Evolutionary conservation across 2,888 invertebrate genomes (phyloP).

Genomic region (Cistogaster globosa): DNA sequence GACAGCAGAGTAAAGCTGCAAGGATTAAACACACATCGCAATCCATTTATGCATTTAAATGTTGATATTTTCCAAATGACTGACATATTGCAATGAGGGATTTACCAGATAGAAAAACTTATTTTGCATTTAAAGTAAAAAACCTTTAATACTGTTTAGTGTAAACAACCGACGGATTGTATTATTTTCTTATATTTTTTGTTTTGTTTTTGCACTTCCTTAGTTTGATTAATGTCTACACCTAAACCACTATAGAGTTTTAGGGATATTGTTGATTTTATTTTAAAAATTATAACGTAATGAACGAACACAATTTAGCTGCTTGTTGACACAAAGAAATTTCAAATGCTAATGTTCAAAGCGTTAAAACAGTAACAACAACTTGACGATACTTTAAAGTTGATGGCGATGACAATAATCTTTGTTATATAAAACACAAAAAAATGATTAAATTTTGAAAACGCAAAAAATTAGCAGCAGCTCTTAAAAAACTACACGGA

Average conservation of each 20-base stretch:
- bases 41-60: not conserved
- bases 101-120: not conserved
- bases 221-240: constrained; percentile 41
- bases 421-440: constrained; percentile 18
- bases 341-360: constrained; percentile 64
- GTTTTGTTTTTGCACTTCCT: not conserved
- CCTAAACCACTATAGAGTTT: constrained; percentile 25
- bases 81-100: constrained; percentile 5
- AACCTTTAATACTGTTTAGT: constrained; percentile 22
- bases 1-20: not conserved
- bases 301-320: constrained; percentile 49
- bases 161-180: constrained; percentile 49
- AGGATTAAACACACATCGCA: constrained; percentile 4
- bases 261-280: constrained; percentile 21
- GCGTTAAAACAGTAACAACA: constrained; percentile 60
- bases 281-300: constrained; percentile 22
- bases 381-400: constrained; percentile 34
- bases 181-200: constrained; percentile 22
- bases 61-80: not conserved
- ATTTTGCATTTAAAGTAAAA: not conserved
- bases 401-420: constrained; percentile 38
- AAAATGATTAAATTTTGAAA: constrained; percentile 59
- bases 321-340: constrained; percentile 67
- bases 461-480: constrained; percentile 37
- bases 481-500: constrained; percentile 9